Conservation (phyloP, 2,797 vertebrate genomes). For the Nyctalus aviator region DNA sequence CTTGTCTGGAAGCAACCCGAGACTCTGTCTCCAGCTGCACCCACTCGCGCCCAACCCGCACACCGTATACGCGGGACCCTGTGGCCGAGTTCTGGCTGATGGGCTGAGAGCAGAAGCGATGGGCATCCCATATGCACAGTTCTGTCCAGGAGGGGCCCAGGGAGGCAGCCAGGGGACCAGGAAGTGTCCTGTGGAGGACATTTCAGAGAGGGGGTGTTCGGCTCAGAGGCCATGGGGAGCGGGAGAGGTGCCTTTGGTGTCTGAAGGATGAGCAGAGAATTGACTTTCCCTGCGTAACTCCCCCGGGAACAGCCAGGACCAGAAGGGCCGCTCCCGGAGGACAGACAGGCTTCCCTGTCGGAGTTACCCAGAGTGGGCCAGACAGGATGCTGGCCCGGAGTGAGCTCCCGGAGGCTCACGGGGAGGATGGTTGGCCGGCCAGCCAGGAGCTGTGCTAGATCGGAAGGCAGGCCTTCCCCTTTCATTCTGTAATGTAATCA, state of each 20-base stretch:
- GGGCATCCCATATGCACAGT: background rate
- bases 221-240: background rate
- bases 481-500: background rate
- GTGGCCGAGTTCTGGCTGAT: background rate
- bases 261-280: conserved; percentile 2
- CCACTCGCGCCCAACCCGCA: background rate
- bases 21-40: background rate
- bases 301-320: background rate
- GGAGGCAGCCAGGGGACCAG: background rate
- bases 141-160: background rate
- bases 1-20: background rate
- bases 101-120: background rate
- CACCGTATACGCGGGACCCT: background rate
- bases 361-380: background rate
- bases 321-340: background rate
- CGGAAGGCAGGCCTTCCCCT: background rate
- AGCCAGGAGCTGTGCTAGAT: background rate
- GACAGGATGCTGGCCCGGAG: background rate
- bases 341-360: background rate
- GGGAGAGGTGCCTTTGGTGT: background rate
- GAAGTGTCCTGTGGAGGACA: background rate
- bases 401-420: background rate
- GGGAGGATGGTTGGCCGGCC: too few species aligned
- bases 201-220: background rate
- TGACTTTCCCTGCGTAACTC: background rate